Evolutionary conservation across 2,888 invertebrate genomes (phyloP), one percentile per base, ranked within the genome.

Genomic region (Dichetophora obliterata): DNA sequence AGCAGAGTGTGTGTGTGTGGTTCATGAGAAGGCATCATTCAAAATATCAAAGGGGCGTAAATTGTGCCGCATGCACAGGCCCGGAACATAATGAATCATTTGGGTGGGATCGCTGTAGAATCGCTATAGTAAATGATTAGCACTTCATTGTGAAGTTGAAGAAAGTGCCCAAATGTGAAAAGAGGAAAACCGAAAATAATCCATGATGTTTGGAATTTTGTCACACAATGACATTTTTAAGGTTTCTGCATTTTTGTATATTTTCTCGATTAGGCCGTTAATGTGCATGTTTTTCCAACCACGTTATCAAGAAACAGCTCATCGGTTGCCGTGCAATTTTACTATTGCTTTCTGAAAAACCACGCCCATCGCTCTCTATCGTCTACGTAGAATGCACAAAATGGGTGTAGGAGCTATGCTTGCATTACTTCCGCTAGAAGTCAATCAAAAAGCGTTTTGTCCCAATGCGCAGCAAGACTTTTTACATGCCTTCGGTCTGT

Each of bases 401-500:
- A 43, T 43, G 14, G 43, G 8, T 8, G 24, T 24, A 19, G 24
- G 11, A 3, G 22, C 24, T 31, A 54, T 34, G 34, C 19, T 19
- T 54, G 34, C 19, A 34, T 19, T 54, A 9, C 43, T 57, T 70
- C 57, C 31, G 37, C 37, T n/a, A 71, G 52, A 57, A 71, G 71
- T 71, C 71, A 71, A 71, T 71, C 57, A 71, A 57, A 71, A 57
- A 57, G 11, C 54, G 57, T 71, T 71, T 71, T 71, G 71, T 71
- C 71, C 57, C 11, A 43, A 14, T 19, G 11, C 24, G 4, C 24
- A 22, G 57, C 19, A 11, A 9, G 22, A 19, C 24, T 27, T 43
- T 43, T 43, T 4, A 59, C 22, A 24, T 9, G 27, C 31, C 5
- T 31, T 43, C 43, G 14, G 43, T 43, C 11, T 43, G 43, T 43